A percentile compares a stretch with the other conserved stretches of the same genome.
These are phyloP conservation scores for Gandaritis pyraliata DNA, from an alignment of 2,888 invertebrate genomes.

Conservation along the genomic window DNA sequence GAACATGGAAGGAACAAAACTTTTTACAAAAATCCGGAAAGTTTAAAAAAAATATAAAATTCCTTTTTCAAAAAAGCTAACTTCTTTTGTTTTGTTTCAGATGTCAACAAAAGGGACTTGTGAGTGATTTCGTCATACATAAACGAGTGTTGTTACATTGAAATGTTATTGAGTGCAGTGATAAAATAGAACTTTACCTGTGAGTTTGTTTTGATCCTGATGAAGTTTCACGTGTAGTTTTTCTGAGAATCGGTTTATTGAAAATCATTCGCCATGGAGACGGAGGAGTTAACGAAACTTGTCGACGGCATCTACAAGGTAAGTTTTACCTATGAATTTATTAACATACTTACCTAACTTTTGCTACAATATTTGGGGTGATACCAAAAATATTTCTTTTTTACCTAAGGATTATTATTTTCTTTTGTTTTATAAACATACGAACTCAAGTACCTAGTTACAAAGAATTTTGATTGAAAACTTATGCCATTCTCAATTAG, in stretches of 20 bases:
- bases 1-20: constrained; percentile 15
- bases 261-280: constrained; percentile 87
- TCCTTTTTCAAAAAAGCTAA: constrained; percentile 1
- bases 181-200: constrained; percentile 68
- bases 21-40: not conserved
- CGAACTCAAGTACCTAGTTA: no score
- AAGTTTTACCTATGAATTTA: constrained; percentile 50
- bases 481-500: constrained; percentile 4
- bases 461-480: constrained; percentile 15
- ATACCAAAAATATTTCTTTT: not conserved
- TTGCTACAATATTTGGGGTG: not conserved
- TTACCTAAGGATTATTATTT: not conserved
- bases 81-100: constrained; percentile 76
- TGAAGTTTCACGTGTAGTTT: constrained; percentile 78
- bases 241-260: constrained; percentile 61
- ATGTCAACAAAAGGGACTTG: constrained; percentile 73
- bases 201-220: constrained; percentile 62
- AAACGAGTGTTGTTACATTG: constrained; percentile 61
- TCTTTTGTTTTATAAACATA: constrained; percentile 8
- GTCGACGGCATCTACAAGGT: constrained; percentile 97
- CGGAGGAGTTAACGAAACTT: constrained; percentile 95
- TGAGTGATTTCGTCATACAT: constrained; percentile 63
- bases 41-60: not conserved
- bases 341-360: not conserved
- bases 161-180: constrained; percentile 79